phyloP scores from a whole-genome alignment of 2,113 vertebrate species.

The Oreochromis spilurus region DNA sequence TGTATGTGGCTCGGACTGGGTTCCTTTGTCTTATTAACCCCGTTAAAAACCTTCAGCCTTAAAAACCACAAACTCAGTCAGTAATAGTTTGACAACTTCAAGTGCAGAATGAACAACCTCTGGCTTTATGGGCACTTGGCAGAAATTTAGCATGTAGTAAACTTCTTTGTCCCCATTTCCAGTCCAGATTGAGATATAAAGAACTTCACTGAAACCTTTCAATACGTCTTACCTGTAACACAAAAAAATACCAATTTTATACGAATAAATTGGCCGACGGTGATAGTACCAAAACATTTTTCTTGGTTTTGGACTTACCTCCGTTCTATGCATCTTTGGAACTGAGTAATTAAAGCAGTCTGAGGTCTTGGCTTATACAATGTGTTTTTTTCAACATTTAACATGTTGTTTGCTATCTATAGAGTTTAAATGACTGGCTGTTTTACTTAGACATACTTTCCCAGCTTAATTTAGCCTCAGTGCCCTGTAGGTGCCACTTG shows the following conservation, averaged over 20 bases:
- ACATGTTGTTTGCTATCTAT: background rate
- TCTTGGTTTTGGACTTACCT: background rate
- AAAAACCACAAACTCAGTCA: background rate
- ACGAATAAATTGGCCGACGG: background rate
- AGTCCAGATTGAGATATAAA: background rate
- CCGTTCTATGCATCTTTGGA: background rate
- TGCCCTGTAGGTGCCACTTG: background rate
- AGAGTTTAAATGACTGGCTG: background rate
- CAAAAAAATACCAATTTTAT: background rate
- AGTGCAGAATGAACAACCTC: background rate
- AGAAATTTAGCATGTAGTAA: background rate
- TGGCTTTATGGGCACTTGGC: background rate
- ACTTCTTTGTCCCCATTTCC: background rate
- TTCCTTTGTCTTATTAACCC: background rate
- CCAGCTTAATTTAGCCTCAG: background rate
- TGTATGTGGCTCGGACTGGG: too few relatives aligned
- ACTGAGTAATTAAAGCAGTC: background rate
- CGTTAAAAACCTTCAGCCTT: background rate
- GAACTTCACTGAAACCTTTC: background rate
- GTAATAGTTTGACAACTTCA: background rate
- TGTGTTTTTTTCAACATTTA: background rate
- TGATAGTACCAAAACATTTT: background rate
- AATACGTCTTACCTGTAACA: background rate
- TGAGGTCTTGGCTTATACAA: background rate
- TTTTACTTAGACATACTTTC: background rate